Base-by-base conservation (phyloP, 2,113 vertebrate genomes). In the Gadus chalcogrammus region DNA sequence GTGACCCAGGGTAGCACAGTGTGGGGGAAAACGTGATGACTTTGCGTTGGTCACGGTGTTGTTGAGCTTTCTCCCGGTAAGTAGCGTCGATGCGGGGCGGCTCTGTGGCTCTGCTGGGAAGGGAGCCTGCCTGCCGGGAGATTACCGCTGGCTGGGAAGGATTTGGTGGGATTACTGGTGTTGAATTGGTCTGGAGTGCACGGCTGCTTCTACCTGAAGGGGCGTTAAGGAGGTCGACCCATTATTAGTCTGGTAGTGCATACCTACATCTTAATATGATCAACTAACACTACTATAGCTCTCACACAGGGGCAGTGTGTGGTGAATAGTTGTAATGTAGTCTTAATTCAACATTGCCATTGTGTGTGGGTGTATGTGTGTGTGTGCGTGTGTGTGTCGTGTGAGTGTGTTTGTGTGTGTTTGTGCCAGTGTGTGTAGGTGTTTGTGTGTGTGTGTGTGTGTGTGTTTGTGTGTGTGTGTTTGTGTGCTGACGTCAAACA, bases 131-230 rank as follows among this genome's bases (percentile, higher is more conserved):
- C 83, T 78, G 77, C 6, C 53, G 73, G 73, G 48, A 85, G 88
- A 88, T 90, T 90, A 90, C 69, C 0, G 18, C 4, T 78, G 77
- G 73, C 70, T 76, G 79, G 79, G 35, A 71, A 83, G 77, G 83
- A 79, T 80, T 83, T 87, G 81, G 79, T 71, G 64, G 85, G 86
- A 89, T 90, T 90, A 90, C 61, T 58, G 66, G 22, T 67, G 69
- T 69, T 82, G 82, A 85, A 75, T 80, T 79, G 76, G 84, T 88
- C 86, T 86, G 74, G 70, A 82, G 79, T 68, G 71, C 73, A 73
- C 55, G 78, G 27, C 31, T 35, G 67, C 81, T 55, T 67, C 42
- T 12, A 48, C 42, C 9, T 9, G 52, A 20, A 68, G 2, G 5
- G n/a, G 18, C 3, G 11, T 24, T 35, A 38, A 59, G 67, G 76